phyloP scores from a whole-genome alignment of 2,797 vertebrate species.

The Eleutherodactylus coqui region DNA sequence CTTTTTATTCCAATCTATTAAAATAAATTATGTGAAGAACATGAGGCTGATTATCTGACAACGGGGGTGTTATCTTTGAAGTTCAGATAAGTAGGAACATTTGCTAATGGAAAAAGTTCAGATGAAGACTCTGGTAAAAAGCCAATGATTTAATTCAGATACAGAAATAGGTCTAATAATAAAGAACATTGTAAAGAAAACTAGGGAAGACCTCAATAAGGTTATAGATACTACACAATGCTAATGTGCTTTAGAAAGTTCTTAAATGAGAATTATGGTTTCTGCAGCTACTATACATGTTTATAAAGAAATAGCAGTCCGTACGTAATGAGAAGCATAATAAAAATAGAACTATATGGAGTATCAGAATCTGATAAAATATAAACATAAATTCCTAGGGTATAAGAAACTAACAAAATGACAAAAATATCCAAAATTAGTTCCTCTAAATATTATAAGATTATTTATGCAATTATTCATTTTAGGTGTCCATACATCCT shows the following conservation, averaged over 20 bases:
- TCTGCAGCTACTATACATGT: too few relatives aligned
- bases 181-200: slow-evolving; percentile 23
- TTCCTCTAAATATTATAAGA: too few relatives aligned
- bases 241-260: not conserved
- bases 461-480: too few relatives aligned
- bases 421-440: too few relatives aligned
- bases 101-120: slow-evolving; percentile 63
- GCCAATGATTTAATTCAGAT: slow-evolving; percentile 47
- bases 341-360: too few relatives aligned
- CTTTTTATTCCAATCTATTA: slow-evolving; percentile 61
- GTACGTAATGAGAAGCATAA: too few relatives aligned
- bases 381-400: too few relatives aligned
- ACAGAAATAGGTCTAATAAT: slow-evolving; percentile 40
- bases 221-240: not conserved
- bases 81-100: slow-evolving; percentile 56
- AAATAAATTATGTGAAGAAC: slow-evolving; percentile 60
- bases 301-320: too few relatives aligned
- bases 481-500: too few relatives aligned
- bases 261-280: not conserved
- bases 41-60: slow-evolving; percentile 59
- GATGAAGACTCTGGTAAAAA: slow-evolving; percentile 38
- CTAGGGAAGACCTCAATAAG: not conserved
- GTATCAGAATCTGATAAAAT: too few relatives aligned
- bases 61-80: slow-evolving; percentile 62
- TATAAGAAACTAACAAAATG: too few relatives aligned